Evolutionary conservation across 1,140 invertebrate genomes (phyloP).

Genomic region (Saccostrea glomerata): DNA sequence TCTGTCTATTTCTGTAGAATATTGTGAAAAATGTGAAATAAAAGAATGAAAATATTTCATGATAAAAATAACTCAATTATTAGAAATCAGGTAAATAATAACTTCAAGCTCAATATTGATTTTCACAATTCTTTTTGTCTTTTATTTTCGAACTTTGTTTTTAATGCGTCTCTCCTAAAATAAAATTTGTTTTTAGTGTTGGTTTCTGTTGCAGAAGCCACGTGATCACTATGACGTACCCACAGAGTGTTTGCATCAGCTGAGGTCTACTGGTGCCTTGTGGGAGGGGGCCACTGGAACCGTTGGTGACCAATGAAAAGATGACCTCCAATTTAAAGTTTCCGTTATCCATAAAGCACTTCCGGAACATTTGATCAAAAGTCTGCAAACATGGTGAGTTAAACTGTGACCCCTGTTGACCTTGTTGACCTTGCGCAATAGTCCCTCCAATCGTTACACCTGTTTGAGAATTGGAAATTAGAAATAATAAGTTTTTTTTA

Average conservation of each 20-base stretch:
- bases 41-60: background rate
- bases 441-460: background rate
- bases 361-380: slow-evolving; percentile 52
- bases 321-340: slow-evolving; percentile 52
- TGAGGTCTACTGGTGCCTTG: slow-evolving; percentile 35
- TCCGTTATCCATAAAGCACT: slow-evolving; percentile 55
- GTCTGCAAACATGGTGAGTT: slow-evolving; percentile 52
- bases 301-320: slow-evolving; percentile 56
- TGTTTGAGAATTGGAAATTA: background rate
- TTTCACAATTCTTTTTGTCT: background rate
- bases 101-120: background rate
- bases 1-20: slow-evolving; percentile 39
- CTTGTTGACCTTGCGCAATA: slow-evolving; percentile 28
- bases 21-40: background rate
- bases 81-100: background rate
- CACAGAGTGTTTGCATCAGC: slow-evolving; percentile 40
- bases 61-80: background rate
- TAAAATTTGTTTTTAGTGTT: too few species aligned
- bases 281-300: slow-evolving; percentile 55
- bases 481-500: too few species aligned
- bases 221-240: slow-evolving; percentile 24
- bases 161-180: background rate
- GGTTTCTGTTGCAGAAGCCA: background rate
- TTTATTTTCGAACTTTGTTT: background rate
- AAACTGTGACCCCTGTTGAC: slow-evolving; percentile 48